Evolutionary conservation across 2,797 vertebrate genomes (phyloP).

Genomic region (Micrastur ruficollis): DNA sequence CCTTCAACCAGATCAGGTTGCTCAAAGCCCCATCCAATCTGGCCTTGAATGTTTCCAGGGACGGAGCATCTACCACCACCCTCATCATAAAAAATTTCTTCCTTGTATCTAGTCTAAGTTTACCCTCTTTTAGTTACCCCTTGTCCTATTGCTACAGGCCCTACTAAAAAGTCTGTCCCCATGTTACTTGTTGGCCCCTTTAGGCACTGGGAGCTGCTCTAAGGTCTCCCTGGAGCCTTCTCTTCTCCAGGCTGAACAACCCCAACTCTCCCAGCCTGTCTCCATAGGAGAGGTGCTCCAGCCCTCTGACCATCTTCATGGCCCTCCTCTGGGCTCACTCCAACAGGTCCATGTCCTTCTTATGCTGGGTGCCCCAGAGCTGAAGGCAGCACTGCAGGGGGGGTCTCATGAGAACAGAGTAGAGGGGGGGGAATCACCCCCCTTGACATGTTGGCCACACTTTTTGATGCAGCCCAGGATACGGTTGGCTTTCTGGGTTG

Average conservation of each 20-base stretch:
- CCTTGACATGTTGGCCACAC: not conserved
- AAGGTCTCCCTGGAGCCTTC: not conserved
- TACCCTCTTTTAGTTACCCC: not conserved
- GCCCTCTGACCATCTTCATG: rapidly evolving
- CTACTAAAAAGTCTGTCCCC: not conserved
- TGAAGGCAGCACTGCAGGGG: not conserved
- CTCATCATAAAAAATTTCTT: not conserved
- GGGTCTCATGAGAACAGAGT: not conserved
- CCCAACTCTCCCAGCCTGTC: not conserved
- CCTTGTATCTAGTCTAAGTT: not conserved
- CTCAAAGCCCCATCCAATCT: not conserved
- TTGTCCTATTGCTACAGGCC: not conserved
- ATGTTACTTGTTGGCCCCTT: not conserved
- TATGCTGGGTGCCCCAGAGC: too few relatives aligned
- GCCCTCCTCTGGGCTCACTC: not conserved
- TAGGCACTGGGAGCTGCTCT: not conserved
- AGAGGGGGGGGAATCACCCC: not conserved
- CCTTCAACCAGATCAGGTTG: not conserved
- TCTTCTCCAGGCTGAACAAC: not conserved
- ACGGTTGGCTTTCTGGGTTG: too few relatives aligned
- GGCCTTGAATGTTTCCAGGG: not conserved
- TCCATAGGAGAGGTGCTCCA: not conserved
- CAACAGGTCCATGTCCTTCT: too few relatives aligned
- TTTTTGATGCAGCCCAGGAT: not conserved
- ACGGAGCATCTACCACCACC: not conserved